These are phyloP conservation scores for Drosophila subquinaria DNA, from an alignment of 2,888 invertebrate species.

Conservation along the genomic window DNA sequence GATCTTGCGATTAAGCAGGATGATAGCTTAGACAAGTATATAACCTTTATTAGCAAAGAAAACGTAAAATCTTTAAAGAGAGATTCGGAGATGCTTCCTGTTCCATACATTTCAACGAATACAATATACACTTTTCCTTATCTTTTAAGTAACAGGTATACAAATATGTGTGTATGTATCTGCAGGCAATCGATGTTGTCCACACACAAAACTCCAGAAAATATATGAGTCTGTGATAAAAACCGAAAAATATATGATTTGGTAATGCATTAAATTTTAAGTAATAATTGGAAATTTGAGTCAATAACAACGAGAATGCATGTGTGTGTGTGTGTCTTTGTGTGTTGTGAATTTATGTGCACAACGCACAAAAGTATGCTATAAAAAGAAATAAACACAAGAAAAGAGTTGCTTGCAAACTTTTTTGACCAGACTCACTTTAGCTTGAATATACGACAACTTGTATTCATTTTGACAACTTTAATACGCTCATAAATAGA, in stretches of 20 bases:
- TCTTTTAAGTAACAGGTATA: too few relatives aligned
- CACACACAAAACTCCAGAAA: slow-evolving; percentile 25
- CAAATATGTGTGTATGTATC: not conserved
- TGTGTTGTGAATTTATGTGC: slow-evolving; percentile 22
- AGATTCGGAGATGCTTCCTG: too few relatives aligned
- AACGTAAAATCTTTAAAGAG: too few relatives aligned
- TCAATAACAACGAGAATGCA: slow-evolving; percentile 19
- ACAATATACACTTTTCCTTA: too few relatives aligned
- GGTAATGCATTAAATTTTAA: slow-evolving; percentile 58
- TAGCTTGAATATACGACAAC: not conserved
- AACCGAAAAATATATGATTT: slow-evolving; percentile 31
- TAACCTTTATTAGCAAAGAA: too few relatives aligned
- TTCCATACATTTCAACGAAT: too few relatives aligned
- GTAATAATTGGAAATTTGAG: slow-evolving; percentile 51
- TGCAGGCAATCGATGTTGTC: slow-evolving; percentile 27
- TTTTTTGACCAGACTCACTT: not conserved
- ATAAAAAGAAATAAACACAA: slow-evolving; percentile 1
- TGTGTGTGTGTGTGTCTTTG: not conserved
- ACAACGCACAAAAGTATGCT: slow-evolving; percentile 8
- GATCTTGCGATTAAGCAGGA: too few relatives aligned
- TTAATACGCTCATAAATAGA: slow-evolving; percentile 10
- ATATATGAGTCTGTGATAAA: slow-evolving; percentile 2
- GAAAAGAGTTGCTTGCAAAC: not conserved
- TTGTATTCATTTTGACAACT: slow-evolving; percentile 15
- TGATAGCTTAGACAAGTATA: too few relatives aligned